These are phyloP conservation scores for Octopus bimaculoides DNA, from an alignment of 1,140 invertebrate species.

Conservation along the genomic window DNA sequence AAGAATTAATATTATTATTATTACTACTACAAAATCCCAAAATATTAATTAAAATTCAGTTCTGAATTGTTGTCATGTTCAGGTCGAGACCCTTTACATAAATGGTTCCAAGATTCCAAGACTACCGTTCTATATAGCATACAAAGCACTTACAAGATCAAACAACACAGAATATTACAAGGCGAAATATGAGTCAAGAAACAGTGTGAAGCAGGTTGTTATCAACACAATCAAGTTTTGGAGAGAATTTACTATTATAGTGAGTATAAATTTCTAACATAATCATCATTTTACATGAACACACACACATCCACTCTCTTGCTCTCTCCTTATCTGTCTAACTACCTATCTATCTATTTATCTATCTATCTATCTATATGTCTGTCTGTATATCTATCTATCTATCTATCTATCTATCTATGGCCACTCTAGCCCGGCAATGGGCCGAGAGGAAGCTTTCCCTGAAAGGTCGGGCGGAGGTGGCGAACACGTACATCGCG, in stretches of 20 bases:
- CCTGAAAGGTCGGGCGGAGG: too few species aligned
- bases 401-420: too few species aligned
- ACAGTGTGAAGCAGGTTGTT: not conserved
- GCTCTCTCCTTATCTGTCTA: too few species aligned
- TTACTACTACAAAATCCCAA: too few species aligned
- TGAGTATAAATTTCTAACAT: not conserved
- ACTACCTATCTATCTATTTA: too few species aligned
- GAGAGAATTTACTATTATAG: conserved; percentile 1
- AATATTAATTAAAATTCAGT: too few species aligned
- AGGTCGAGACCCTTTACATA: not conserved
- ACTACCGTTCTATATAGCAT: not conserved
- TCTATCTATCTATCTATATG: too few species aligned
- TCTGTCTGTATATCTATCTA: too few species aligned
- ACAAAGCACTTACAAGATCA: not conserved
- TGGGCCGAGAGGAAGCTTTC: too few species aligned
- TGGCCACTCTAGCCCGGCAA: too few species aligned
- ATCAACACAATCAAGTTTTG: not conserved
- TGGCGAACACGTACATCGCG: too few species aligned
- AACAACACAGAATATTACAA: not conserved
- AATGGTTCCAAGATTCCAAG: not conserved
- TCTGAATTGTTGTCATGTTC: not conserved
- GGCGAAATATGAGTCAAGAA: not conserved
- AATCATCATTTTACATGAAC: not conserved
- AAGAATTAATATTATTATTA: too few species aligned
- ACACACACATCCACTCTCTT: not conserved